Conservation (phyloP, 2,797 vertebrate genomes). For the Anas flavirostris region DNA sequence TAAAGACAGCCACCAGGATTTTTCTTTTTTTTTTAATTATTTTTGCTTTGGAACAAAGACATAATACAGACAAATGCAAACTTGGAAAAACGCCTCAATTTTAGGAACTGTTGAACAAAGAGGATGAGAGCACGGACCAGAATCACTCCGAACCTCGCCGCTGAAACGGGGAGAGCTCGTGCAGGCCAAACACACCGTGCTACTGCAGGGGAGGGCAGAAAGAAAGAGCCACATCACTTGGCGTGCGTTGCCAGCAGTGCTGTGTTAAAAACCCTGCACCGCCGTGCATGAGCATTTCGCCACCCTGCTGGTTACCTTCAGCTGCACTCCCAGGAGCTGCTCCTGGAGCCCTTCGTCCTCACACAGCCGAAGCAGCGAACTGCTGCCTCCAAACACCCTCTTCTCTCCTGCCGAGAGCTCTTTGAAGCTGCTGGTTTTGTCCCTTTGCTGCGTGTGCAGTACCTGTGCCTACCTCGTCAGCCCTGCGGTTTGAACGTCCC, state of each 20-base stretch:
- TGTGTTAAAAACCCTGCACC: neutral
- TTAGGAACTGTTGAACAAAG: neutral
- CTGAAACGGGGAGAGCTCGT: neutral
- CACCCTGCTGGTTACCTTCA: neutral
- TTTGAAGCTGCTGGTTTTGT: neutral
- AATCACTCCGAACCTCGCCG: neutral
- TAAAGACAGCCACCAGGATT: neutral
- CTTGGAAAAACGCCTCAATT: neutral
- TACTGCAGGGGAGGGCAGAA: neutral
- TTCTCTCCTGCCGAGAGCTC: neutral
- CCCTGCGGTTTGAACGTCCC: neutral
- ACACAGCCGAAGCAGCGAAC: neutral
- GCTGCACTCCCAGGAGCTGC: neutral
- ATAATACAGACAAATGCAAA: neutral
- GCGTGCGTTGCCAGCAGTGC: neutral
- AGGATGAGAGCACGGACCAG: neutral
- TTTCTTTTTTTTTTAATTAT: neutral
- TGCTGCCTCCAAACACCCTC: neutral
- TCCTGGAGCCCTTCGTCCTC: neutral
- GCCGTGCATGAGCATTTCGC: neutral
- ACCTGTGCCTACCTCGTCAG: neutral
- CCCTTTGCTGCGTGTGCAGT: neutral
- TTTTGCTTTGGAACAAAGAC: slow-evolving; percentile 27
- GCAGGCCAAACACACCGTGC: neutral
- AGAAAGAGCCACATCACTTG: neutral